phyloP scores from a whole-genome alignment of 2,888 invertebrate species.

The Hipparchia semele region DNA sequence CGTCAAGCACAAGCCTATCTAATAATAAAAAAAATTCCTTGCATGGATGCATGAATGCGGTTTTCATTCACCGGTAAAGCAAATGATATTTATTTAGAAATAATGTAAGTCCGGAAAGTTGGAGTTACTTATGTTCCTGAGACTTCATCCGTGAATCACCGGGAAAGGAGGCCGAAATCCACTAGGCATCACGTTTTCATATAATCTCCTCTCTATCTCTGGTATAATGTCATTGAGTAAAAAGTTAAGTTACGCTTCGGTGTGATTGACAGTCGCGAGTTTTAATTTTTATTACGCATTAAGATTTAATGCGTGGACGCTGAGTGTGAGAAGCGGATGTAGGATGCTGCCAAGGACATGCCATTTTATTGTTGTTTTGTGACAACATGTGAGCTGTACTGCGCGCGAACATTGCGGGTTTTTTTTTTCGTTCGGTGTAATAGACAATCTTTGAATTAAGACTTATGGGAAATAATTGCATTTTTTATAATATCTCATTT shows the following conservation, averaged over 20 bases:
- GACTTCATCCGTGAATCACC: no score
- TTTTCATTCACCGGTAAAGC: no score
- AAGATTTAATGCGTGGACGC: constrained; percentile 45
- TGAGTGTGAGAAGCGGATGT: constrained; percentile 78
- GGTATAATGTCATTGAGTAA: background rate
- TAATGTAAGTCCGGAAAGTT: no score
- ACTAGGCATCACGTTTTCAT: no score
- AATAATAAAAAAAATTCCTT: no score
- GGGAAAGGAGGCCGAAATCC: no score
- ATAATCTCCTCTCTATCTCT: no score
- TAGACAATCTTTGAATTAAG: constrained; percentile 3
- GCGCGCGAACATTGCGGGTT: constrained; percentile 21
- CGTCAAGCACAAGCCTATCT: no score
- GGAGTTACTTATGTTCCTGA: no score
- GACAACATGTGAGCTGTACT: constrained; percentile 45
- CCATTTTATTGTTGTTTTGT: constrained; percentile 69
- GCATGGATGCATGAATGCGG: no score
- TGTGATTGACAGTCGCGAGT: constrained; percentile 36
- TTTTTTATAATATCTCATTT: background rate
- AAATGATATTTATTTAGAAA: no score
- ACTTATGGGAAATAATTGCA: constrained; percentile 6
- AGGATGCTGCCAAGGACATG: constrained; percentile 75
- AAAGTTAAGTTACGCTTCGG: constrained; percentile 26
- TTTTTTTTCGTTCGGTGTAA: constrained; percentile 38
- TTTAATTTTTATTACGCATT: constrained; percentile 44